Conservation (phyloP, 2,888 invertebrate species). For the Fabriciana adippe region DNA sequence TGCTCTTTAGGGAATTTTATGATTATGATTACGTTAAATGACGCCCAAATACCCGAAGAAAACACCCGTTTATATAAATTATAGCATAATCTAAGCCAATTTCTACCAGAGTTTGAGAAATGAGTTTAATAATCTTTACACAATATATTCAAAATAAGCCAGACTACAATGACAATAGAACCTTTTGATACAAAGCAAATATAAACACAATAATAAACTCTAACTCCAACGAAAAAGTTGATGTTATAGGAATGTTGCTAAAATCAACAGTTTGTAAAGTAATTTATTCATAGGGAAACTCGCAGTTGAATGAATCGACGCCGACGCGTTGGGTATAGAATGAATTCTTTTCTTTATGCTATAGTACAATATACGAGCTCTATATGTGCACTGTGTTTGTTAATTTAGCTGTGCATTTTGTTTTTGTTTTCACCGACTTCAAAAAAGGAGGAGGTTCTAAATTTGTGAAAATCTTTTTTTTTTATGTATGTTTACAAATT, state of each 20-base stretch:
- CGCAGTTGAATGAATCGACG: slow-evolving; percentile 55
- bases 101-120: no score
- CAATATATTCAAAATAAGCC: neutral
- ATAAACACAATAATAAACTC: slow-evolving; percentile 11
- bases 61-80: no score
- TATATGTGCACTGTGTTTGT: neutral
- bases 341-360: slow-evolving; percentile 15
- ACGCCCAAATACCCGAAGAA: no score
- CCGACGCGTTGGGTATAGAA: slow-evolving; percentile 13
- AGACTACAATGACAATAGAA: neutral
- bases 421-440: neutral
- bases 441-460: no score
- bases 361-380: neutral
- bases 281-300: slow-evolving; percentile 63
- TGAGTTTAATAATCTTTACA: no score
- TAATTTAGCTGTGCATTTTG: neutral
- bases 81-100: no score
- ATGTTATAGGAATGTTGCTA: slow-evolving; percentile 24
- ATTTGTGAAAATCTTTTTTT: no score
- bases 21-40: no score
- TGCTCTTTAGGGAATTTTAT: no score
- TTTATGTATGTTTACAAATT: no score
- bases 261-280: slow-evolving; percentile 40
- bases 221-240: slow-evolving; percentile 15
- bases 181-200: neutral